Evolutionary conservation across 2,113 vertebrate genomes (phyloP).

Genomic region (Ophthalmolycus amberensis): DNA sequence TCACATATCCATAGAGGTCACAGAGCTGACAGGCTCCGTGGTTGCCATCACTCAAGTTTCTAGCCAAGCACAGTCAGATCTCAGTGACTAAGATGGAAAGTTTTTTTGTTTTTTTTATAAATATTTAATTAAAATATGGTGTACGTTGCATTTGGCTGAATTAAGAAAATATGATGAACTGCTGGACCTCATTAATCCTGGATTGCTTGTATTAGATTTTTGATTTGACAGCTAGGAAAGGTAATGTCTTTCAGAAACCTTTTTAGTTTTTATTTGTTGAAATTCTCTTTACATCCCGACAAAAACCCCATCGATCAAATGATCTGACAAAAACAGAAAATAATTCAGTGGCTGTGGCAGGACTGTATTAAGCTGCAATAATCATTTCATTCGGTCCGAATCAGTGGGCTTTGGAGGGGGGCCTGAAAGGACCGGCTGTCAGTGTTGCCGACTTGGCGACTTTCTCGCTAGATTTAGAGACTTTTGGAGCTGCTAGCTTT

Average conservation of each 20-base stretch:
- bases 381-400: not conserved
- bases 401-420: not conserved
- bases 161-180: not conserved
- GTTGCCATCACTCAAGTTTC: not conserved
- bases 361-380: not conserved
- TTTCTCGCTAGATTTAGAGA: not conserved
- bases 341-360: not conserved
- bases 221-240: not conserved
- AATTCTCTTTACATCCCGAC: not conserved
- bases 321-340: not conserved
- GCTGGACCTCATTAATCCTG: too few relatives aligned
- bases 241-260: not conserved
- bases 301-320: not conserved
- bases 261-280: not conserved
- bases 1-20: not conserved
- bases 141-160: not conserved
- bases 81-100: not conserved
- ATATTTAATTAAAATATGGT: not conserved
- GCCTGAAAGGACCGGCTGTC: not conserved
- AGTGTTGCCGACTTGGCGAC: not conserved
- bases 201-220: not conserved
- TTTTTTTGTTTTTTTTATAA: not conserved
- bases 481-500: not conserved
- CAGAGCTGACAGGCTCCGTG: not conserved
- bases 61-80: not conserved